These are phyloP conservation scores for Eupithecia centaureata DNA, from an alignment of 2,888 invertebrate genomes.

Conservation along the genomic window DNA sequence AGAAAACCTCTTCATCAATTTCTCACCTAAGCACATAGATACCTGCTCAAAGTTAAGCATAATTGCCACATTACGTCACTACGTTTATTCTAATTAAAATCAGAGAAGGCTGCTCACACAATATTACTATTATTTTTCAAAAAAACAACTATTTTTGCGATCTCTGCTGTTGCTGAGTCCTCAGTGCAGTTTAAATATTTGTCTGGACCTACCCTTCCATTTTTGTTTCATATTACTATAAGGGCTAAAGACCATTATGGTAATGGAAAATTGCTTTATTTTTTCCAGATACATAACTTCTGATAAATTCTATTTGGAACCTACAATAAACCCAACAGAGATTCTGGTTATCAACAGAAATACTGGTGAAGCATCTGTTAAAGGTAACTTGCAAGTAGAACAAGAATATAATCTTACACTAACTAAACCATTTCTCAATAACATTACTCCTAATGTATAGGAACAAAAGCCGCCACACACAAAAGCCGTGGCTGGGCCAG, in stretches of 20 bases:
- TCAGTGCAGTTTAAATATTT: no score
- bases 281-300: conserved; percentile 90
- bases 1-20: background rate
- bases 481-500: no score
- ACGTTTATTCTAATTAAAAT: background rate
- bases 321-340: conserved; percentile 88
- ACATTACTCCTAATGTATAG: no score
- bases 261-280: background rate
- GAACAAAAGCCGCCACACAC: no score
- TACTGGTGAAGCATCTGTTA: conserved; percentile 87
- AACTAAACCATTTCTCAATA: background rate
- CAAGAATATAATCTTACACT: background rate
- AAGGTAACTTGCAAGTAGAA: conserved; percentile 78
- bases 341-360: conserved; percentile 93
- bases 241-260: background rate
- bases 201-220: background rate
- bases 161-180: no score
- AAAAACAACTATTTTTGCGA: no score
- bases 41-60: background rate
- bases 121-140: background rate
- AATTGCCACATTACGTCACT: conserved; percentile 8
- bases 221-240: background rate
- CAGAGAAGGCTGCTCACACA: background rate
- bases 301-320: conserved; percentile 95
- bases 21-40: background rate